phyloP scores from a whole-genome alignment of 2,888 invertebrate species.

The Papilio demoleus region DNA sequence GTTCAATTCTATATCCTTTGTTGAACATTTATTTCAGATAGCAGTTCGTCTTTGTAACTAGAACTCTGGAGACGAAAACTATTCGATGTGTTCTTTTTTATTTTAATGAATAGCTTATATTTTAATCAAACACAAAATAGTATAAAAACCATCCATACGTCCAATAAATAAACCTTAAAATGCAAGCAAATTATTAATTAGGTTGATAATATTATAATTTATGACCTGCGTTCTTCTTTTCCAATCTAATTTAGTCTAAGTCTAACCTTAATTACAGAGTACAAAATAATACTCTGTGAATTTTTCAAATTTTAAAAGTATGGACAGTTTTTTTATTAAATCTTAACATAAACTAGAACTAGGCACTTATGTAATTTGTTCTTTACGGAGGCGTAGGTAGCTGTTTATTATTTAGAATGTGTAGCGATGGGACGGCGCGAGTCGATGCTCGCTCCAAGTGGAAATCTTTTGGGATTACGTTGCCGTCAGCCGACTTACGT shows the following conservation, averaged over 20 bases:
- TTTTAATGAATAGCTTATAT: not conserved
- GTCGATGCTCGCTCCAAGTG: slow-evolving; percentile 83
- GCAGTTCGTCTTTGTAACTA: slow-evolving; percentile 23
- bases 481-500: slow-evolving; percentile 68
- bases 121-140: not conserved
- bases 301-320: no score
- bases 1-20: slow-evolving; percentile 33
- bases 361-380: slow-evolving; percentile 37
- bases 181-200: no score
- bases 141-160: no score
- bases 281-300: no score
- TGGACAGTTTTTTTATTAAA: no score
- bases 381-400: slow-evolving; percentile 52
- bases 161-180: no score
- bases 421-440: slow-evolving; percentile 77
- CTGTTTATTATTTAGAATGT: slow-evolving; percentile 85
- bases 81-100: not conserved
- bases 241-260: no score
- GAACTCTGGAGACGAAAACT: not conserved
- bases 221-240: no score
- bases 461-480: slow-evolving; percentile 84
- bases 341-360: not conserved
- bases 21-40: slow-evolving; percentile 29
- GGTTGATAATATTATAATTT: no score
- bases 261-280: no score